Evolutionary conservation across 2,113 vertebrate genomes (phyloP), one percentile per base, ranked within the genome.

Genomic region (Otolemur garnettii): DNA sequence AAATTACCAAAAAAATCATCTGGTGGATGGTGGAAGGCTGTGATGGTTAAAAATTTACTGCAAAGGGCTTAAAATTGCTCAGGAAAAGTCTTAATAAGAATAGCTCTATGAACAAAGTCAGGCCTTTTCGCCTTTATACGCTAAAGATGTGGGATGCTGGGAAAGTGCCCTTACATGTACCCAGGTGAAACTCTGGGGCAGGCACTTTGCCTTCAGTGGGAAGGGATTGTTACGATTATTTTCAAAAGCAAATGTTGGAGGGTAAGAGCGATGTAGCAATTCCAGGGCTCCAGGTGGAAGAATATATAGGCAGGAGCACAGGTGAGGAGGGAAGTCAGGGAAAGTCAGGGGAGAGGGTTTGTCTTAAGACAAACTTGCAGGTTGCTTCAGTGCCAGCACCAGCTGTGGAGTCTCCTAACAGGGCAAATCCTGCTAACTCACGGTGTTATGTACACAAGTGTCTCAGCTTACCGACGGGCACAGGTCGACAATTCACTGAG

Each of bases 391-490:
- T 38, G 3, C n/a, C 30, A 30, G 11, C 15, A 74, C 17, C 4
- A 68, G 0, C 13, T 22, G 1, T 9, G n/a, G 38, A 7, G 42
- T 71, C 11, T 17, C 4, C 8, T 59, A 6, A 8, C 7, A 38
- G 26, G 14, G 35, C 0, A 2, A 71, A 62, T 85, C 68, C 21
- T 53, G 15, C 17, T 53, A 17, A 22, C 12, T 57, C 64, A 4
- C 2, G 6, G 50, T 24, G n/a, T 60, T 45, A 33, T 33, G 6
- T 3, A 8, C 2, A 57, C 71, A 45, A 38, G 22, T 60, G 30
- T 19, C 24, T 17, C 42, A 30, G 7, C 42, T 11, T 33, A 1
- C 0, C 74, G 59, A 30, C 42, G 50, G 33, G 33, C 38, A 55
- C 28, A 24, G 66, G 26, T 18, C 4, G 33, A 26, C 4, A 28